Evolutionary conservation across 2,797 vertebrate species (phyloP), one percentile per base, ranked within the genome.

Genomic region (Acanthurus lineatus): DNA sequence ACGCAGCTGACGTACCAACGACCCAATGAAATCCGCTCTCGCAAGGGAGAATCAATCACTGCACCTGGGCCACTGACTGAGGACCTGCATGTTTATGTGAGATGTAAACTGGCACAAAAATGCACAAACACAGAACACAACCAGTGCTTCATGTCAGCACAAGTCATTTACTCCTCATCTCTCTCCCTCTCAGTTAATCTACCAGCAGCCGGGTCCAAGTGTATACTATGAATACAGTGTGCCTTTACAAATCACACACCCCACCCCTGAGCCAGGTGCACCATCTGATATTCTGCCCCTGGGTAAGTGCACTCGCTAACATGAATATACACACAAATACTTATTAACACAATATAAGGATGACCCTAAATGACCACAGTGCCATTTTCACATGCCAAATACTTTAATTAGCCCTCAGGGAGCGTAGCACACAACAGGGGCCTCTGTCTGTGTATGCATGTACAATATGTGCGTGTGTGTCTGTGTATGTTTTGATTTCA

Each of bases 21-120:
- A 42, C 95, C 95, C 42, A 96, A 95, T 53, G 95, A 96, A 76
- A 95, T 96, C 69, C 93, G 93, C 65, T 94, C 94, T 56, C 91
- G 88, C 28, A 85, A 22, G 0, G 95, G 95, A 69, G 95, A 96
- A 88, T 95, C 95, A 74, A 95, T 96, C 79, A 91, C 91, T 32
- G 91, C 94, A 10, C 77, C 82, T 0, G 95, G 95, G 17, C 95
- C 95, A 0, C 81, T 92, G 57, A 81, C 78, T 11, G 92, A 94
- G 45, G 88, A 89, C 51, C 59, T 95, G 44, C 82, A 94, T 57
- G 59, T 95, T 77, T 94, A 91, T 76, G 94, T 94, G 83, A 93
- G 91, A 57, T 20, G 12, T 53, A 70, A 52, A 80, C 65, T 28
- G 9, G 47, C 51, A 56, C 51, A 38, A 22, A 38, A 57, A 75